Percentiles rank a stretch among this genome's conserved stretches.
phyloP scores from a whole-genome alignment of 64 coral and sea anemone species.

The Pocillopora verrucosa region DNA sequence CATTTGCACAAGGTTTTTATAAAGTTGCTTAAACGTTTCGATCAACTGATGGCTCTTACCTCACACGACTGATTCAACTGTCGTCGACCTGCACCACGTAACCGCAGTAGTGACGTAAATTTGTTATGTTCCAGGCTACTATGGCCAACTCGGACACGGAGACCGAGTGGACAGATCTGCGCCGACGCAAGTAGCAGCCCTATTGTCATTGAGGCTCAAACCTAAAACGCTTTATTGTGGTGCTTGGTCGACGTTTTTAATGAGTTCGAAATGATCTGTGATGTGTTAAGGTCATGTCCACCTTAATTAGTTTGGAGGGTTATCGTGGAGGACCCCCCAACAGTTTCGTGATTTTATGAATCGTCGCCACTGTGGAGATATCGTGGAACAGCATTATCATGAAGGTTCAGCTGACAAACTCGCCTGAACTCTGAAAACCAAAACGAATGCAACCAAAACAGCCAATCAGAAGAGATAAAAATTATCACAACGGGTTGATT shows the following conservation, averaged over 20 bases:
- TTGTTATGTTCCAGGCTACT: conserved; percentile 55
- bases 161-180: conserved; percentile 9
- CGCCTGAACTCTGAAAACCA: too few species aligned
- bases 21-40: not conserved
- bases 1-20: not conserved
- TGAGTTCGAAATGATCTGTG: not conserved
- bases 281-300: not conserved
- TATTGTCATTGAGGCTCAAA: conserved; percentile 14
- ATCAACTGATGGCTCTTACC: not conserved
- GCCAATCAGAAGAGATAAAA: too few species aligned
- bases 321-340: too few species aligned
- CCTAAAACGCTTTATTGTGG: conserved; percentile 31
- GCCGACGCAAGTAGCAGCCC: conserved; percentile 27
- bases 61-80: not conserved
- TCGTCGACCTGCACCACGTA: not conserved
- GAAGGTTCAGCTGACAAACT: too few species aligned
- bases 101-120: not conserved
- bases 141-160: conserved; percentile 89
- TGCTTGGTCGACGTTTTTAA: conserved; percentile 12
- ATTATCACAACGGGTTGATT: too few species aligned
- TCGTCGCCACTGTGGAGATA: too few species aligned
- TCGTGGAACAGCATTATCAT: too few species aligned
- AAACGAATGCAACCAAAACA: too few species aligned
- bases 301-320: too few species aligned
- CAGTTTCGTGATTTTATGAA: too few species aligned